Evolutionary conservation across 2,113 vertebrate species (phyloP).

Genomic region (Eulacestoma nigropectus): DNA sequence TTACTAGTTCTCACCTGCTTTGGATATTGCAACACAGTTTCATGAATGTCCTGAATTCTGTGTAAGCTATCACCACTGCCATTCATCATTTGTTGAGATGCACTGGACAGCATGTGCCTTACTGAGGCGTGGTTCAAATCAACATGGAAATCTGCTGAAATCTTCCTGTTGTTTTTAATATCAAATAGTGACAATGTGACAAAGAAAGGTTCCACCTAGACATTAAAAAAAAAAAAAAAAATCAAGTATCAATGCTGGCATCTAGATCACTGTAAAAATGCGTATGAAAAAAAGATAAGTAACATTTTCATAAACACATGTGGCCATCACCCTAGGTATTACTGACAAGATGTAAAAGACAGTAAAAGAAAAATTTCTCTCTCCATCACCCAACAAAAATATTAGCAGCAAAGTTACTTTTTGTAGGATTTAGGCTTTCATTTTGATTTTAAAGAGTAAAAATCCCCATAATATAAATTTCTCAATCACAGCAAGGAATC

Average conservation of each 20-base stretch:
- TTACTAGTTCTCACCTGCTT: slow-evolving; percentile 78
- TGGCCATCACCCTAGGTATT: background rate
- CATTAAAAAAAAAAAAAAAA: background rate
- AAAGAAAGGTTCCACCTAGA: slow-evolving; percentile 96
- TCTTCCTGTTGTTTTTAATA: slow-evolving; percentile 89
- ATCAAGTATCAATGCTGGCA: background rate
- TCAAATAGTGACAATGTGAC: slow-evolving; percentile 93
- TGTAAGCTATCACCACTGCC: slow-evolving; percentile 78
- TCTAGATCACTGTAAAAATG: background rate
- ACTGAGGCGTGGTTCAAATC: slow-evolving; percentile 93
- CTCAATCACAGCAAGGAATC: background rate
- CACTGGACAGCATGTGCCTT: slow-evolving; percentile 80
- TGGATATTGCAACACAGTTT: slow-evolving; percentile 85
- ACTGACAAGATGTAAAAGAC: background rate
- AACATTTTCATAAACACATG: background rate
- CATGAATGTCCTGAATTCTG: slow-evolving; percentile 73
- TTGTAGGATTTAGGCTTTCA: background rate
- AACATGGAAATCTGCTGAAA: slow-evolving; percentile 95
- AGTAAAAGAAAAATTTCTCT: background rate
- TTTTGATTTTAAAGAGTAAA: background rate
- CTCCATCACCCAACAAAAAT: background rate
- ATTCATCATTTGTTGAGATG: slow-evolving; percentile 76
- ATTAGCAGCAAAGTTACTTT: background rate
- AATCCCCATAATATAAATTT: background rate
- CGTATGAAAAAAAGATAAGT: background rate